Percentiles rank a stretch among this genome's conserved stretches.
These are phyloP conservation scores for Conus canariensis DNA, from an alignment of 2,888 invertebrate species.

Conservation along the genomic window DNA sequence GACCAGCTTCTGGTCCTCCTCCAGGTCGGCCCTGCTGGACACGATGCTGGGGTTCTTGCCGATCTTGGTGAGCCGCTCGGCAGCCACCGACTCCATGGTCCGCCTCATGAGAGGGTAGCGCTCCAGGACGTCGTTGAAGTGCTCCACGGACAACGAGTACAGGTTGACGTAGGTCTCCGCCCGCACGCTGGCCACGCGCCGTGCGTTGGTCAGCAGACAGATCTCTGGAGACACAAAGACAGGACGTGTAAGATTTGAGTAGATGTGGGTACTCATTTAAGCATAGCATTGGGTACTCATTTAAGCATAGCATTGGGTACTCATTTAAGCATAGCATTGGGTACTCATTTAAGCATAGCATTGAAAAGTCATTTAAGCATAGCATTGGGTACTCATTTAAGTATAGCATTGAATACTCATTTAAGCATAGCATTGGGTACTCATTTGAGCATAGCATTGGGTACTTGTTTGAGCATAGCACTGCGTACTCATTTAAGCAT, in stretches of 20 bases:
- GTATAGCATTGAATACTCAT: too few species aligned
- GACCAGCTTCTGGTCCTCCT: slow-evolving; percentile 78
- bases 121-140: slow-evolving; percentile 97
- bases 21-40: slow-evolving; percentile 76
- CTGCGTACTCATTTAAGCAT: too few species aligned
- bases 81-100: slow-evolving; percentile 99
- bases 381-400: too few species aligned
- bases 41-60: slow-evolving; percentile 91
- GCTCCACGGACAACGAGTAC: slow-evolving; percentile 98
- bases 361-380: too few species aligned
- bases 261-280: not conserved
- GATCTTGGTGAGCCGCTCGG: slow-evolving; percentile 98
- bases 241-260: not conserved
- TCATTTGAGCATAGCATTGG: too few species aligned
- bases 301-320: too few species aligned
- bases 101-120: slow-evolving; percentile 99
- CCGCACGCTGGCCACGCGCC: slow-evolving; percentile 96
- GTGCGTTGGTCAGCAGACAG: slow-evolving; percentile 96
- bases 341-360: too few species aligned
- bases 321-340: too few species aligned
- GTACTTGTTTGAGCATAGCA: too few species aligned
- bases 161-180: slow-evolving; percentile 99
- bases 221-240: slow-evolving; percentile 84
- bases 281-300: too few species aligned
- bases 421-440: too few species aligned